phyloP scores from a whole-genome alignment of 2,113 vertebrate species.

The Tor tambroides region DNA sequence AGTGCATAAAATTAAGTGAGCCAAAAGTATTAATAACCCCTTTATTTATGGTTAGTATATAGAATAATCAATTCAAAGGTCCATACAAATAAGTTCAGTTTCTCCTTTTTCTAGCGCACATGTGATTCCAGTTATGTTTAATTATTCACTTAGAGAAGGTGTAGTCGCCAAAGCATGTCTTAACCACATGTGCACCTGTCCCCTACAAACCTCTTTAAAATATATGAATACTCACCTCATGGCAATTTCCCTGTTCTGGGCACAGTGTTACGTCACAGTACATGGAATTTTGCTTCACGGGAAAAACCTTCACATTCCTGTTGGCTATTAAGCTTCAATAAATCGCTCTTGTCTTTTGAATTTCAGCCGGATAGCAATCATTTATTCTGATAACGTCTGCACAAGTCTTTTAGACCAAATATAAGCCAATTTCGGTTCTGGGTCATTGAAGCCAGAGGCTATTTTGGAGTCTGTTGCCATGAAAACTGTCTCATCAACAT shows the following conservation, averaged over 20 bases:
- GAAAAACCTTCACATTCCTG: background rate
- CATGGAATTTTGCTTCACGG: background rate
- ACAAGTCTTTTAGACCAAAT: constrained; percentile 2
- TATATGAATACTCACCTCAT: background rate
- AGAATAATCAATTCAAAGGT: background rate
- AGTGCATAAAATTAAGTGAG: background rate
- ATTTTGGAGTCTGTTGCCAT: constrained; percentile 49
- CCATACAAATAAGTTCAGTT: background rate
- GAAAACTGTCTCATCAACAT: constrained; percentile 49
- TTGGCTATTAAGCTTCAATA: background rate
- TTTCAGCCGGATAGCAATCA: background rate
- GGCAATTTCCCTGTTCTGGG: background rate
- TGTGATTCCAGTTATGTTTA: constrained; percentile 3
- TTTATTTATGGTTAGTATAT: background rate
- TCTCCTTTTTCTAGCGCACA: background rate
- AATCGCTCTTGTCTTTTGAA: background rate
- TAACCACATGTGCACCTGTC: background rate
- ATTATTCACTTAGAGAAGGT: background rate
- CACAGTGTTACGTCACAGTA: background rate
- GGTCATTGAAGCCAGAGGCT: constrained; percentile 13
- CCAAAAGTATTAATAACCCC: background rate
- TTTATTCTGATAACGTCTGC: background rate
- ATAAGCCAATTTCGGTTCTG: constrained; percentile 1
- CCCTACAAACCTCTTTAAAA: background rate
- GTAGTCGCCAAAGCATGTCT: background rate